phyloP scores from a whole-genome alignment of 2,888 invertebrate species.

The Hybos culiciformis region DNA sequence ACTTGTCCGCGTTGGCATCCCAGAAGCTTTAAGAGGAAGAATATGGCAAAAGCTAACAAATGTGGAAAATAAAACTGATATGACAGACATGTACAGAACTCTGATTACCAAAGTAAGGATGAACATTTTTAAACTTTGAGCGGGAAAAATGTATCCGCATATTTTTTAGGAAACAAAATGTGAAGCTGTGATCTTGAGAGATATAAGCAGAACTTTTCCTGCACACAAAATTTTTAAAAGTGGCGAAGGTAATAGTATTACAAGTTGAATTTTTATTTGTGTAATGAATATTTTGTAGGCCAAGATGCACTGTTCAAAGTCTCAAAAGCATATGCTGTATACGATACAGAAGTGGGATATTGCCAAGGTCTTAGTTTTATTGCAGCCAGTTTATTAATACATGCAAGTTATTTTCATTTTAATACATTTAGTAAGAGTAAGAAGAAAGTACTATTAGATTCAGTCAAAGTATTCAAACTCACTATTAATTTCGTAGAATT shows the following conservation, averaged over 20 bases:
- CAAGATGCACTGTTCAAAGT: conserved; percentile 93
- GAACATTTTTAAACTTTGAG: not conserved
- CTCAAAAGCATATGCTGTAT: conserved; percentile 93
- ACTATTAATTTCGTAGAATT: not conserved
- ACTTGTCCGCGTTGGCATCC: conserved; percentile 78
- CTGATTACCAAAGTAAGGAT: conserved; percentile 74
- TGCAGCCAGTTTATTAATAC: conserved; percentile 86
- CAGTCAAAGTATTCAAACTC: not conserved
- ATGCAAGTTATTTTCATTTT: conserved; percentile 49
- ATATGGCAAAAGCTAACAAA: conserved; percentile 94
- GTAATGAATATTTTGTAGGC: conserved; percentile 40
- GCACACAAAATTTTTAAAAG: conserved; percentile 97
- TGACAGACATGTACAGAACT: conserved; percentile 85
- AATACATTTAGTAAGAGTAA: not conserved
- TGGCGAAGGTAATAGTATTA: conserved; percentile 54
- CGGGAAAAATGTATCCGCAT: conserved; percentile 3
- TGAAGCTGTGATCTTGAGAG: conserved; percentile 89
- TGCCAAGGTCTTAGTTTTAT: conserved; percentile 98
- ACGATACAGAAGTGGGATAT: conserved; percentile 96
- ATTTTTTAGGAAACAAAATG: conserved; percentile 74
- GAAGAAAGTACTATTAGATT: not conserved
- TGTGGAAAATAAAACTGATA: conserved; percentile 65
- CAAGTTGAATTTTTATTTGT: not conserved
- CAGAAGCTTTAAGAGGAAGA: conserved; percentile 90
- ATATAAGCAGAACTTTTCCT: conserved; percentile 96